Evolutionary conservation across 2,888 invertebrate genomes (phyloP), one percentile per base, ranked within the genome.

Genomic region (Leptopilina myrica): DNA sequence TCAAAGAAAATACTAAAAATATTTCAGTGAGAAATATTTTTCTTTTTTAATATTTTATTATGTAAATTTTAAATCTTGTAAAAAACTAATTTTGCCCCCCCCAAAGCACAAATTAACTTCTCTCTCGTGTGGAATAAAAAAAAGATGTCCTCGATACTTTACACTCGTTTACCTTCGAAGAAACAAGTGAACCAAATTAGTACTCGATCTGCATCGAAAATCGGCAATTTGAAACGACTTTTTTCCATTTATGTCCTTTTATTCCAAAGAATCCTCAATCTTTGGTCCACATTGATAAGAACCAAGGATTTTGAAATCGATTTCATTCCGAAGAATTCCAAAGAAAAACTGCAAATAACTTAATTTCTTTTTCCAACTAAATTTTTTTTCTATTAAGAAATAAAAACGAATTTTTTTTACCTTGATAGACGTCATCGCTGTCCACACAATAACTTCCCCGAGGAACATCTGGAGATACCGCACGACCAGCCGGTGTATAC

Each of bases 371-470:
- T 33, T 33, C 33, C 33, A 33, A 33, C 2, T 33, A 33, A 33
- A 49, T 49, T 49, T 49, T 49, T 9, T 12, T 49, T 11, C 11
- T 12, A 49, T 12, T 12, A 49, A 49, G 4, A 49, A 49, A 11
- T 11, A 11, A 76, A 59, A 78, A 77, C 7, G 53, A 40, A 49
- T 15, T n/a, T 69, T 15, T 11, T 49, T 49, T 66, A 66, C 66
- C 15, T 46, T 3, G 40, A 1, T 92, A 97, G 97, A 91, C 96
- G 96, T 86, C 97, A 97, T 92, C 95, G 96, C 88, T 97, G 97
- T 92, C 94, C 96, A 85, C 97, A 96, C 92, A 94, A 94, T 89
- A 85, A 88, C 26, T 64, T 76, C 2, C 88, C 89, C 11, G 87
- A 90, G 78, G 91, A 92, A 53, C 89, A 90, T 76, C 80, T 91